Base-by-base conservation (phyloP, 2,888 invertebrate species). In the Diaperis boleti region DNA sequence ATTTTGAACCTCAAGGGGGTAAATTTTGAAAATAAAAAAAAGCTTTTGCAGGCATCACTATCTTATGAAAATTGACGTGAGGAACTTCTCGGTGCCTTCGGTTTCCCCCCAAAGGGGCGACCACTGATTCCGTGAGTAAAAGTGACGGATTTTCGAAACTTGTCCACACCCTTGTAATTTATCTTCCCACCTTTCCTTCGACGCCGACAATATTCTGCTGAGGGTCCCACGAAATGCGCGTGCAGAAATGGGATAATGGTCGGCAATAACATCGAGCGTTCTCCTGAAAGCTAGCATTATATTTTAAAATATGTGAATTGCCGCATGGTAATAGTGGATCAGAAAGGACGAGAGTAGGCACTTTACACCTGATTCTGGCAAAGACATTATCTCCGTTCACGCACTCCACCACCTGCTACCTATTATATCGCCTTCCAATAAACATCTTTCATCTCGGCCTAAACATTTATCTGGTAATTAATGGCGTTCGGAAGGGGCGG, bases 281-380 rank as follows among this genome's bases (percentile, higher is more conserved):
- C 55, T 13, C 26, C 39, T 47, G 54, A 61, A 31, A 39, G 31
- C 47, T 49, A 15, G 41, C 18, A 44, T 62, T 50, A 56, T 37
- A 50, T 41, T 50, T 45, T 57, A 56, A 62, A 62, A 57, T 62
- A 57, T 56, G 56, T 49, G 42, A 56, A 57, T 62, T 41, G 56
- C 56, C 18, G 10, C 8, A 45, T 35, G 20, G 11, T 31, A 49
- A 59, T 47, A 26, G 26, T 59, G 26, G 22, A 47, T 26, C 17
- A 59, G 33, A 45, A 18, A 17, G 15, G 39, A 55, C 39, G 41
- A 20, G 17, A 42, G 35, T 0, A 18, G 59, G 45, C 44, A 54
- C 47, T 56, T 56, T 33, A 56, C 62, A 62, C 56, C 62, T 62
- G 62, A 62, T 56, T 56, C 56, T 10, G 15, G 29, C 26, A 55